Evolutionary conservation across 2,113 vertebrate species (phyloP), one percentile per base, ranked within the genome.

Genomic region (Eurystomus gularis): DNA sequence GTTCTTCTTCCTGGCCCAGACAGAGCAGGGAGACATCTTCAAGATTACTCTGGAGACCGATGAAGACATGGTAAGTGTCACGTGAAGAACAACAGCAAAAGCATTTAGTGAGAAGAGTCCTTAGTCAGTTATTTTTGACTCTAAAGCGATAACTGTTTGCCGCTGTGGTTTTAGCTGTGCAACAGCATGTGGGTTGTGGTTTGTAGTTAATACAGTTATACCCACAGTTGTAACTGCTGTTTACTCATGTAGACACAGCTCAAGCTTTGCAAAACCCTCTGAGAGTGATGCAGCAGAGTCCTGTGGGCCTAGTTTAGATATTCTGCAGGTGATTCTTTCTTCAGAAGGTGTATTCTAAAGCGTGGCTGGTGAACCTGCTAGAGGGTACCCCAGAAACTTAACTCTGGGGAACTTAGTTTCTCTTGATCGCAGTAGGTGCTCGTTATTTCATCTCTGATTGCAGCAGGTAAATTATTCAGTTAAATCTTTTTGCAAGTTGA

Each of bases 1-100:
- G 99, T 99, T 99, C 97, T 99, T 99, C 97, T 99, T 99, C 97
- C 97, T 99, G 98, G 99, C 99, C 55, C 99, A 99, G 97, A 99
- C 99, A 2, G 99, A 99, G 97, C 99, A 99, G 95, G 99, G 99
- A 10, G 99, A 99, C 96, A 99, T 99, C 93, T 99, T 99, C 90
- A 99, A 99, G 96, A 99, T 99, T 82, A 99, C 99, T 21, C 96
- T 99, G 94, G 99, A 99, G 97, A 99, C 99, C 1, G 99, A 99
- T 91, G 99, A 99, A 95, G 99, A 99, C 97, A 99, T 99, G 99
- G 99, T 99, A 94, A 98, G 98, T 31, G 40, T 46, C 28, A 9
- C 3, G 1, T 39, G 28, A 83, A 23, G 52, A 46, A 19, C 19
- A n/a, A 14, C 4, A n/a, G n/a, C n/a, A 29, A 9, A 46, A 60